phyloP scores from a whole-genome alignment of 2,888 invertebrate species.

The Agonopterix subpropinquella region DNA sequence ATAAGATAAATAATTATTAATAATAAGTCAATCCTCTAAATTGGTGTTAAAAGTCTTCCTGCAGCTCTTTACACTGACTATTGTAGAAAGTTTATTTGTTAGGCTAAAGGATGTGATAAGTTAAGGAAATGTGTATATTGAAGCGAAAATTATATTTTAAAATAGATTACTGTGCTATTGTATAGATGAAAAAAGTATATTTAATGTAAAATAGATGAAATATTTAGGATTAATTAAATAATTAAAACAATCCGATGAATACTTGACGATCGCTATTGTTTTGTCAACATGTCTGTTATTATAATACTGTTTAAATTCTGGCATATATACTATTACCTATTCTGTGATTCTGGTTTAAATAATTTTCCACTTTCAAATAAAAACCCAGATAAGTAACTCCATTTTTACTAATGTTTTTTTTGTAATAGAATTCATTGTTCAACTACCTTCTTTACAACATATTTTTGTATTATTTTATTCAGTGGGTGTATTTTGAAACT shows the following conservation, averaged over 20 bases:
- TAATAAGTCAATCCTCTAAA: conserved; percentile 18
- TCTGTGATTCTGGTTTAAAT: no score
- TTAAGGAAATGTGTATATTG: conserved; percentile 56
- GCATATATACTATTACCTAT: no score
- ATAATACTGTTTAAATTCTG: no score
- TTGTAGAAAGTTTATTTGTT: conserved; percentile 66
- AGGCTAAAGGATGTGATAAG: conserved; percentile 72
- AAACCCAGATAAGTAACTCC: no score
- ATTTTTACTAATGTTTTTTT: no score
- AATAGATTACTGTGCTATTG: conserved; percentile 52
- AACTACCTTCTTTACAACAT: no score
- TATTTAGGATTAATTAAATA: background rate
- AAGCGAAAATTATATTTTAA: conserved; percentile 49
- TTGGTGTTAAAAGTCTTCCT: conserved; percentile 71
- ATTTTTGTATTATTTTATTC: no score
- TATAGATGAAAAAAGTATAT: conserved; percentile 39
- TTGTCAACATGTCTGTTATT: no score
- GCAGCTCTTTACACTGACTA: conserved; percentile 76
- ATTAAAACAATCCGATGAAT: background rate
- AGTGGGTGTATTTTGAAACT: no score
- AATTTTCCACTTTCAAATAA: no score
- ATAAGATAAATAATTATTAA: background rate
- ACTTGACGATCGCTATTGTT: background rate
- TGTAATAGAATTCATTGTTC: no score
- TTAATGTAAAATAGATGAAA: conserved; percentile 39